These are phyloP conservation scores for Polypedilum vanderplanki DNA, from an alignment of 1,140 invertebrate genomes.

Conservation along the genomic window DNA sequence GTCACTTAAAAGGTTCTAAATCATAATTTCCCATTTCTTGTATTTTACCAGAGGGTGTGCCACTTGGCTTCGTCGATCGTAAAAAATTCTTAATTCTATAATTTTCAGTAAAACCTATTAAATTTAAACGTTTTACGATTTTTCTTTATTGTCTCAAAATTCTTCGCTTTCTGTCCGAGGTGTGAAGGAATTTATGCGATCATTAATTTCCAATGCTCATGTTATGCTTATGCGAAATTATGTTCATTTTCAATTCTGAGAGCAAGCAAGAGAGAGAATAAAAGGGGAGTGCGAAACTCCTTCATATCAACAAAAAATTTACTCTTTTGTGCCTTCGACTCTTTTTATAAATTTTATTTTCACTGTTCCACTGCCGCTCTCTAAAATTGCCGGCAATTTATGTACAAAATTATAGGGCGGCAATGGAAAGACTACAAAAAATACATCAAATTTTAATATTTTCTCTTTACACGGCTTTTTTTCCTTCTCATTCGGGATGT, in stretches of 20 bases:
- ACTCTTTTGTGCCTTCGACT: neutral
- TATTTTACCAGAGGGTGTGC: too few species aligned
- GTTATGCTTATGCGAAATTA: constrained; percentile 26
- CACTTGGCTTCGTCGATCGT: too few species aligned
- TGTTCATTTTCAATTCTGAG: neutral
- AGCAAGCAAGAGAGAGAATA: neutral
- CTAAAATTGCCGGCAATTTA: constrained; percentile 28
- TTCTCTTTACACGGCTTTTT: constrained; percentile 8
- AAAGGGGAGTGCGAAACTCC: constrained; percentile 10
- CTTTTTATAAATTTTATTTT: neutral
- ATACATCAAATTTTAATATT: constrained; percentile 27
- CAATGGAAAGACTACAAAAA: neutral
- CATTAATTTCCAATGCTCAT: constrained; percentile 22
- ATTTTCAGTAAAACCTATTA: too few species aligned
- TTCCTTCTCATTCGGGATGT: neutral
- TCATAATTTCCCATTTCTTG: too few species aligned
- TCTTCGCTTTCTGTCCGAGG: neutral
- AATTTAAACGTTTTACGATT: too few species aligned
- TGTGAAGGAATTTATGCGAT: constrained; percentile 26
- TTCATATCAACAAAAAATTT: neutral
- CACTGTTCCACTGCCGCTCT: neutral
- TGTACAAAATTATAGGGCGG: constrained; percentile 25
- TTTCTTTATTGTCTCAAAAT: too few species aligned
- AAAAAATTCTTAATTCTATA: too few species aligned
- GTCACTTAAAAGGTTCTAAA: too few species aligned